These are phyloP conservation scores for Agonopterix arenella DNA, from an alignment of 2,888 invertebrate genomes.

Conservation along the genomic window DNA sequence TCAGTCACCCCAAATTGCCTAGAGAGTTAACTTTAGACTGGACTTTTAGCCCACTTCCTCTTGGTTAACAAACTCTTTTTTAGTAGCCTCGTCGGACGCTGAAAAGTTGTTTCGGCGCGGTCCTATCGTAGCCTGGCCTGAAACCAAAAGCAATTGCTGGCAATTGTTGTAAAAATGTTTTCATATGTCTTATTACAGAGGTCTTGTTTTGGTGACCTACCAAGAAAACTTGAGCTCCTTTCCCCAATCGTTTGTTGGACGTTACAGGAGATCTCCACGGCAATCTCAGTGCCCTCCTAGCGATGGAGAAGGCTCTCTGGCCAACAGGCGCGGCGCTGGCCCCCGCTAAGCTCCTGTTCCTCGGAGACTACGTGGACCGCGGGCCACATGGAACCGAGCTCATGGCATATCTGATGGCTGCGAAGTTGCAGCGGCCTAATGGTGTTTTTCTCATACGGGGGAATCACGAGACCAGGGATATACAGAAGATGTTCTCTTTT, in stretches of 20 bases:
- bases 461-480: slow-evolving; percentile 85
- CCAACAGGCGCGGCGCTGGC: slow-evolving; percentile 79
- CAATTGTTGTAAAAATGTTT: too few species aligned
- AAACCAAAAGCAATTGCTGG: too few species aligned
- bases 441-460: slow-evolving; percentile 82
- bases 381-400: slow-evolving; percentile 83
- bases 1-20: too few species aligned
- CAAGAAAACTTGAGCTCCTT: neutral
- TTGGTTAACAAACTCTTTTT: too few species aligned
- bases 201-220: too few species aligned
- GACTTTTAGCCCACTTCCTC: too few species aligned
- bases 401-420: slow-evolving; percentile 81
- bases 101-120: too few species aligned
- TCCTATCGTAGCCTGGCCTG: too few species aligned
- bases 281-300: slow-evolving; percentile 80
- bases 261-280: slow-evolving; percentile 84
- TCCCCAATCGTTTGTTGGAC: neutral
- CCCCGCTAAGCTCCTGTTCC: slow-evolving; percentile 81
- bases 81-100: too few species aligned
- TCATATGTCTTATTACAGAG: too few species aligned
- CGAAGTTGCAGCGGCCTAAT: slow-evolving; percentile 81
- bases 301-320: slow-evolving; percentile 84
- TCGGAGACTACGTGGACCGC: slow-evolving; percentile 88
- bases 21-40: too few species aligned
- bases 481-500: slow-evolving; percentile 86